A percentile compares a stretch with the other conserved stretches of the same genome.
These are phyloP conservation scores for Eurytoma californica DNA, from an alignment of 2,888 invertebrate genomes.

Conservation along the genomic window DNA sequence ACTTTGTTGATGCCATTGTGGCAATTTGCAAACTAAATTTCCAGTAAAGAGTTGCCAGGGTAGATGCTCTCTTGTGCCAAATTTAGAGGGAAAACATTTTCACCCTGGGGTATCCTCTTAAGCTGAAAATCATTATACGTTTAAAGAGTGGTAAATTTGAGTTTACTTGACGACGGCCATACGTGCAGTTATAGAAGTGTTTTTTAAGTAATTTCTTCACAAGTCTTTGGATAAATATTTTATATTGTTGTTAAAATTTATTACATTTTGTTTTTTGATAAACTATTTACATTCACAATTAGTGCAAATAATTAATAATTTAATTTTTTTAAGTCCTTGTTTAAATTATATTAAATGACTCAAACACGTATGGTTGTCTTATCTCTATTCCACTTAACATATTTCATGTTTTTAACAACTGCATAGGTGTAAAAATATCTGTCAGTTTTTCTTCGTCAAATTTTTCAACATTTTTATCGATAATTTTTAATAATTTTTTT, in stretches of 20 bases:
- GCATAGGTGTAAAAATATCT: slow-evolving; percentile 39
- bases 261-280: slow-evolving; percentile 43
- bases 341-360: slow-evolving; percentile 33
- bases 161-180: slow-evolving; percentile 45
- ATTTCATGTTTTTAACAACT: slow-evolving; percentile 41
- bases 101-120: slow-evolving; percentile 30
- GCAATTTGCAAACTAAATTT: slow-evolving; percentile 43
- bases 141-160: slow-evolving; percentile 25
- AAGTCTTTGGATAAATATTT: slow-evolving; percentile 14
- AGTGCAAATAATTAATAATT: slow-evolving; percentile 6
- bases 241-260: slow-evolving; percentile 30
- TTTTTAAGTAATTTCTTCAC: slow-evolving; percentile 27
- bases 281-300: slow-evolving; percentile 26
- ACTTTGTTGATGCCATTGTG: slow-evolving; percentile 49
- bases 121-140: slow-evolving; percentile 26
- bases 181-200: slow-evolving; percentile 15
- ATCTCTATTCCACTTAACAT: slow-evolving; percentile 18
- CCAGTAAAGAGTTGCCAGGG: neutral
- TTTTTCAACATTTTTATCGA: slow-evolving; percentile 49
- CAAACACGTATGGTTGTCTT: slow-evolving; percentile 41
- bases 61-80: slow-evolving; percentile 36
- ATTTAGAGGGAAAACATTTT: slow-evolving; percentile 31
- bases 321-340: neutral
- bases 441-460: slow-evolving; percentile 8
- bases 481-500: slow-evolving; percentile 43